Conservation (phyloP, 2,888 invertebrate species). For the Hyles lineata region DNA sequence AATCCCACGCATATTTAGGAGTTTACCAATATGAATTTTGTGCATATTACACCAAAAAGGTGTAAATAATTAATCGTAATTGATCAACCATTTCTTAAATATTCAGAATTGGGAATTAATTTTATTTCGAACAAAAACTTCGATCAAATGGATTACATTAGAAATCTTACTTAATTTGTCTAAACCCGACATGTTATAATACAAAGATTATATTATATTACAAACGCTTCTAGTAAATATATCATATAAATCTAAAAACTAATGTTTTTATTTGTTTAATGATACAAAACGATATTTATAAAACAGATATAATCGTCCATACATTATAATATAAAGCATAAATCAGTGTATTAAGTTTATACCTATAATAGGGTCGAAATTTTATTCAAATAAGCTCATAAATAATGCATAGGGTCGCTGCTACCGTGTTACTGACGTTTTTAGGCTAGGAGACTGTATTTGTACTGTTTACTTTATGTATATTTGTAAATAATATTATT, state of each 20-base stretch:
- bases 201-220: neutral
- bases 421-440: constrained; percentile 59
- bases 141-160: too few relatives aligned
- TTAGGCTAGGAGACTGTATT: constrained; percentile 7
- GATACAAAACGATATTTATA: constrained; percentile 34
- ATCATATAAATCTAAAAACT: neutral
- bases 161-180: too few relatives aligned
- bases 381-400: constrained; percentile 57
- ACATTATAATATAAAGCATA: constrained; percentile 47
- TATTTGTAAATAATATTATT: neutral
- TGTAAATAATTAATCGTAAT: too few relatives aligned
- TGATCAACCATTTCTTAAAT: too few relatives aligned
- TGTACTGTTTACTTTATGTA: neutral
- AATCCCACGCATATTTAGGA: too few relatives aligned
- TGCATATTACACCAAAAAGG: too few relatives aligned
- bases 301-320: constrained; percentile 38
- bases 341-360: constrained; percentile 47
- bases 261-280: constrained; percentile 26
- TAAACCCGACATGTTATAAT: neutral
- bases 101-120: too few relatives aligned
- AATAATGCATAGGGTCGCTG: constrained; percentile 58
- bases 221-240: neutral
- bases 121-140: too few relatives aligned
- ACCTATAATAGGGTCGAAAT: constrained; percentile 54
- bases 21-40: too few relatives aligned